These are phyloP conservation scores for Zapornia atra DNA, from an alignment of 2,113 vertebrate genomes.

Conservation along the genomic window DNA sequence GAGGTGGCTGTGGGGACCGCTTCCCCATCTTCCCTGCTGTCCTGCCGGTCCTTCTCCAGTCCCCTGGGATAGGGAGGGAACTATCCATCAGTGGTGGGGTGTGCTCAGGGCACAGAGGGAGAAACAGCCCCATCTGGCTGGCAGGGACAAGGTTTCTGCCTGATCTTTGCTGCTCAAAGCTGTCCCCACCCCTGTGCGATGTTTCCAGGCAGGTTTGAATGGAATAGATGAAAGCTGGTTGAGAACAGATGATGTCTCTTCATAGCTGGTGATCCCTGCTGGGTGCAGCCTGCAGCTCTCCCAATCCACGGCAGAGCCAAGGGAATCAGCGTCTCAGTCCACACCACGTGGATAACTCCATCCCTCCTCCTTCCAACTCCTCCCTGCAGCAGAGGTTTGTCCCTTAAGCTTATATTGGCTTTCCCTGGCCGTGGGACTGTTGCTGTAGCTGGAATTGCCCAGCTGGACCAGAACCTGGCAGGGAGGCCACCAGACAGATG, in stretches of 20 bases:
- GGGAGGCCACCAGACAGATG: slow-evolving; percentile 14
- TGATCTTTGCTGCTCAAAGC: background rate
- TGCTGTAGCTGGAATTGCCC: background rate
- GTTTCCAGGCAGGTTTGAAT: background rate
- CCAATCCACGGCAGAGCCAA: background rate
- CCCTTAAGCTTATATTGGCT: fast-evolving
- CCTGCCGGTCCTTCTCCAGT: fast-evolving
- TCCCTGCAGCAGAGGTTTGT: background rate
- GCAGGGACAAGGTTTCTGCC: background rate
- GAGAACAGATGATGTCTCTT: background rate
- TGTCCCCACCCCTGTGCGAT: fast-evolving
- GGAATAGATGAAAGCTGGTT: background rate
- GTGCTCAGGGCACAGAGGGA: background rate
- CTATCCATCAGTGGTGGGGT: background rate
- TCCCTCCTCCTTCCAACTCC: background rate
- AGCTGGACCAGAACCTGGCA: background rate
- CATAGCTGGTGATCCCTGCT: fast-evolving
- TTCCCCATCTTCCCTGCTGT: fast-evolving
- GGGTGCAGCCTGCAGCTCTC: background rate
- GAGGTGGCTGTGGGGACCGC: background rate
- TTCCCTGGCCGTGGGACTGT: background rate
- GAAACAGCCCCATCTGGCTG: background rate
- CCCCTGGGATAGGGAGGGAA: background rate
- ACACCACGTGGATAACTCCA: background rate
- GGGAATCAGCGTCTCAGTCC: background rate